Conservation (phyloP, 2,888 invertebrate genomes). For the Cylloceria caligata region DNA sequence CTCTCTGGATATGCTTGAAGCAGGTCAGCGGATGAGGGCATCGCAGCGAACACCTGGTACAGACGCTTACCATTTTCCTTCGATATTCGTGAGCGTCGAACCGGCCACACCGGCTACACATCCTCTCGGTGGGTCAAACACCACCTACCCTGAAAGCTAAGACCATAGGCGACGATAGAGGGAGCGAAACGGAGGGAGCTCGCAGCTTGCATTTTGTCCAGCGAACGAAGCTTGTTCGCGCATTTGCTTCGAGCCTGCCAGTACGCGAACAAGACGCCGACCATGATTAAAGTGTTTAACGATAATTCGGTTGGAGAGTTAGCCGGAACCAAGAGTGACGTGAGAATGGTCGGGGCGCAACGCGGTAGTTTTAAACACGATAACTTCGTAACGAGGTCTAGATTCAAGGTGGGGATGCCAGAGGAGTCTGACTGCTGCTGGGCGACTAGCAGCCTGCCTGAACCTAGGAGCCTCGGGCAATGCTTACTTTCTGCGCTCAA, state of each 20-base stretch:
- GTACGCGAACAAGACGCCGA: constrained; percentile 47
- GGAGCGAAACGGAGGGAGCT: constrained; percentile 4
- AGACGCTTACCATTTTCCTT: constrained; percentile 33
- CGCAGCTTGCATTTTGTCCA: not conserved
- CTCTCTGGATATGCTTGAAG: not conserved
- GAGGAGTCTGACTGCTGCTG: constrained; percentile 6
- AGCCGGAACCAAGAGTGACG: constrained; percentile 25
- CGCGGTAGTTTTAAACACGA: constrained; percentile 60
- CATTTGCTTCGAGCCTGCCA: constrained; percentile 17
- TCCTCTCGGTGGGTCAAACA: constrained; percentile 33
- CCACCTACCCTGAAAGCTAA: constrained; percentile 29
- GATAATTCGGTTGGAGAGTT: constrained; percentile 63
- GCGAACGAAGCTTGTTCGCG: constrained; percentile 24
- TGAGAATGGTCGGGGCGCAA: constrained; percentile 5
- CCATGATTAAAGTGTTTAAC: constrained; percentile 63
- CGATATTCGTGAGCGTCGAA: constrained; percentile 48
- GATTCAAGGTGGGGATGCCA: constrained; percentile 10
- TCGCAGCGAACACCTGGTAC: constrained; percentile 22
- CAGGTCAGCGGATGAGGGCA: not conserved
- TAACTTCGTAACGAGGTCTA: constrained; percentile 58
- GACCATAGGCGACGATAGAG: constrained; percentile 37
- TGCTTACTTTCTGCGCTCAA: constrained; percentile 34
- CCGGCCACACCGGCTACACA: constrained; percentile 22
- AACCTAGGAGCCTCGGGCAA: constrained; percentile 6
- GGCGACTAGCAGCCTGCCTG: constrained; percentile 3